Evolutionary conservation across 2,113 vertebrate genomes (phyloP).

Genomic region (Halcyon senegalensis): DNA sequence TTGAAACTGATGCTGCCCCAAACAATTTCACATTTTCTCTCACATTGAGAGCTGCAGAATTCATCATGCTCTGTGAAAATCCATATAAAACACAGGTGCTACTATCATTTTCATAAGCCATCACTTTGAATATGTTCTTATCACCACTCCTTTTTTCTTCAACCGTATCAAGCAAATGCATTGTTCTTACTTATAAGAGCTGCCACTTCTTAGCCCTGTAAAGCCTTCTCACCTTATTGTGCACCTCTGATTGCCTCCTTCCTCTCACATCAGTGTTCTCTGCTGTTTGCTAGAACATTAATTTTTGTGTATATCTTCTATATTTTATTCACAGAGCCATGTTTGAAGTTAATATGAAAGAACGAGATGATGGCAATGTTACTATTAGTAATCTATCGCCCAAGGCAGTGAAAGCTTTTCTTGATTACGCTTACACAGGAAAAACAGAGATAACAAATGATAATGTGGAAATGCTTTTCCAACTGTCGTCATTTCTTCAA

Average conservation of each 20-base stretch:
- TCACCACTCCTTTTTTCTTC: neutral
- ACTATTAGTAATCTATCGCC: slow-evolving; percentile 89
- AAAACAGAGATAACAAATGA: slow-evolving; percentile 89
- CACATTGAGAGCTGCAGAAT: neutral
- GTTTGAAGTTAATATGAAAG: slow-evolving; percentile 98
- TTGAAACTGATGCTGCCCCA: neutral
- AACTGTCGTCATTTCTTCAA: slow-evolving; percentile 95
- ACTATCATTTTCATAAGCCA: neutral
- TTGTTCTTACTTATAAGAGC: neutral
- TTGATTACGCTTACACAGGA: slow-evolving; percentile 96
- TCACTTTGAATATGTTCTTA: neutral
- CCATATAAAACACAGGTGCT: neutral
- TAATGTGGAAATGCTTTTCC: slow-evolving; percentile 95
- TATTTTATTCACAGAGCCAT: slow-evolving; percentile 85
- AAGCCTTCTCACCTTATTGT: neutral
- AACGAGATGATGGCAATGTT: slow-evolving; percentile 90
- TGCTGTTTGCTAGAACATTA: slow-evolving; percentile 17
- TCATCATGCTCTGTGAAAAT: neutral
- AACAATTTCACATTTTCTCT: neutral
- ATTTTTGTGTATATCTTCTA: slow-evolving; percentile 51
- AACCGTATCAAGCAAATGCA: neutral
- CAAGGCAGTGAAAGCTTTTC: slow-evolving; percentile 85
- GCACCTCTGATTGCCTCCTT: neutral
- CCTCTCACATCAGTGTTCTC: neutral
- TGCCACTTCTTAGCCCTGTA: neutral